Evolutionary conservation across 1,140 invertebrate species (phyloP), one percentile per base, ranked within the genome.

Genomic region (Zaprionus camerounensis): DNA sequence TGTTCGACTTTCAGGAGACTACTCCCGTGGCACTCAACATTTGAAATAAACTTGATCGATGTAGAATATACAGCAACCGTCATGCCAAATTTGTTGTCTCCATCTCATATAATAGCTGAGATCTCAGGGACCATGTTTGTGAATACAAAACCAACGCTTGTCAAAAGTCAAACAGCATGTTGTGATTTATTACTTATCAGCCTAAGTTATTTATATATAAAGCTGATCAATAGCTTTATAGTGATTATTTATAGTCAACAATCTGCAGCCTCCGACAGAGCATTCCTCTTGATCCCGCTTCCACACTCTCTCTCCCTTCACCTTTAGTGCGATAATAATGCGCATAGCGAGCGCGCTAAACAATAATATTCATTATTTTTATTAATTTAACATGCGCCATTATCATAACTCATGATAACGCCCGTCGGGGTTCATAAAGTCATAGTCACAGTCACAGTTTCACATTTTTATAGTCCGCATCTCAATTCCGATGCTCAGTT

Each of bases 321-420:
- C 70, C 74, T 76, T 76, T 59, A n/a, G 26, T 15, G 24, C 34
- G 28, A 28, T 44, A 49, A 49, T 56, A 66, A 36, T 41, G 36
- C 26, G 13, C 41, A 44, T 31, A 49, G 66, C 58, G 41, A 68
- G 76, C 31, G 61, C 70, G 65, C 78, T 57, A 73, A 83, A 84
- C 87, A 88, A 90, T 79, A 71, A 84, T 79, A 79, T 90, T 66
- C 80, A 90, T 88, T 88, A 84, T 90, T 81, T 76, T 90, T 76
- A 88, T 88, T 88, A 88, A 87, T 81, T 87, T 90, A 75, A 84
- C 77, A 76, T 72, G 75, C 74, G 75, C 74, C 75, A 90, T 81
- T 84, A 90, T 71, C 80, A 53, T 70, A 63, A 70, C 58, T 81
- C 66, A 64, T 67, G 82, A 86, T 86, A 82, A 82, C 77, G 59